A percentile compares a stretch with the other conserved stretches of the same genome.
phyloP scores from a whole-genome alignment of 1,140 invertebrate genomes.

The Diorhabda elongata region DNA sequence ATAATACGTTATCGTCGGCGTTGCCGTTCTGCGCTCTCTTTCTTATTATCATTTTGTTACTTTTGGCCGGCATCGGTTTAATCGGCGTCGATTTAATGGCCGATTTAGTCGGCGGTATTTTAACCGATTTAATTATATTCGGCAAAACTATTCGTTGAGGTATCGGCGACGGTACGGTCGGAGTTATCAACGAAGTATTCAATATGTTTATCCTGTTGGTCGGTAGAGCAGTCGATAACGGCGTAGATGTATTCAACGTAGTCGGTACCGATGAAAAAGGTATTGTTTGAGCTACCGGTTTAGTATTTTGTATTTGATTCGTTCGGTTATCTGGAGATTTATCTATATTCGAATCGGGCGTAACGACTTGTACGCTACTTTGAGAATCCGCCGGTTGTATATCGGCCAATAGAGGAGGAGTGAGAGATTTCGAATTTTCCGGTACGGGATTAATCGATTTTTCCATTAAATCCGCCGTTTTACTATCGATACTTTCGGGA shows the following conservation, averaged over 20 bases:
- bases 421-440: conserved; percentile 35
- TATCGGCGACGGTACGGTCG: conserved; percentile 38
- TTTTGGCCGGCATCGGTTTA: conserved; percentile 51
- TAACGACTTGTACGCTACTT: conserved; percentile 36
- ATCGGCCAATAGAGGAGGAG: conserved; percentile 45
- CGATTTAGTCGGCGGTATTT: conserved; percentile 49
- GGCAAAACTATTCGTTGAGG: conserved; percentile 50
- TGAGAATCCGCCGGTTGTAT: conserved; percentile 48
- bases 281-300: conserved; percentile 41
- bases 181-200: conserved; percentile 39
- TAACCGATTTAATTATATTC: conserved; percentile 42
- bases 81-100: conserved; percentile 54
- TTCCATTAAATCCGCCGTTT: conserved; percentile 23
- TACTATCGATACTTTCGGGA: conserved; percentile 38
- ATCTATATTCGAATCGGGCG: conserved; percentile 27
- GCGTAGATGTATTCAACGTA: conserved; percentile 43
- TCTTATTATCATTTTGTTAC: conserved; percentile 41
- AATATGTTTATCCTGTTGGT: conserved; percentile 45
- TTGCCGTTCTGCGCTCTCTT: conserved; percentile 30
- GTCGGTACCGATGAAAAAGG: conserved; percentile 37
- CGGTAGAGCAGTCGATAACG: conserved; percentile 41
- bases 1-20: conserved; percentile 52
- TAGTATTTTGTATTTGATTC: conserved; percentile 24
- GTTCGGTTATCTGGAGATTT: conserved; percentile 34
- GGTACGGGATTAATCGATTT: conserved; percentile 25